Conservation (phyloP, 2,797 vertebrate species). For the Fistularia commersonii region DNA sequence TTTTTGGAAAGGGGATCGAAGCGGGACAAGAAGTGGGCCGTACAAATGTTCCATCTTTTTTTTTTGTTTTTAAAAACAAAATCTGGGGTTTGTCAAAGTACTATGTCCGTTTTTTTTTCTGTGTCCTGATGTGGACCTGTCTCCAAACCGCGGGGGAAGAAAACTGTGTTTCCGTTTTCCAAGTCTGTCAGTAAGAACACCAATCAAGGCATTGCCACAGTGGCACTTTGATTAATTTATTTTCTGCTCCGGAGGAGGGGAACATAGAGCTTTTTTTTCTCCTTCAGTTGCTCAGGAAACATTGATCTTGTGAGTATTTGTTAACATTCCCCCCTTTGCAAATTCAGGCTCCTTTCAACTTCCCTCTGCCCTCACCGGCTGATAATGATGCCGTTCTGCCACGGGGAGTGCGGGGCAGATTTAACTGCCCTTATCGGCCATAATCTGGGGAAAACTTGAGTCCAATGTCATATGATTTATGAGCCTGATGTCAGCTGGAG, state of each 20-base stretch:
- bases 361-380: neutral
- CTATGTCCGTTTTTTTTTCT: too few species aligned
- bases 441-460: too few species aligned
- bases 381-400: constrained; percentile 23
- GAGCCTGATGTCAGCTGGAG: too few species aligned
- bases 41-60: too few species aligned
- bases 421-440: too few species aligned
- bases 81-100: too few species aligned
- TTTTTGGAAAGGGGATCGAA: too few species aligned
- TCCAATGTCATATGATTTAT: too few species aligned
- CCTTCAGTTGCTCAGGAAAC: constrained; percentile 2
- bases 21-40: too few species aligned
- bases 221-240: constrained; percentile 17
- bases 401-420: neutral
- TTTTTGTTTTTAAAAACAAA: too few species aligned
- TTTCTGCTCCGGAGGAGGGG: constrained; percentile 19
- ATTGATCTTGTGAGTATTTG: constrained; percentile 1
- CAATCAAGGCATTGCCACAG: constrained; percentile 4
- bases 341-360: constrained; percentile 6
- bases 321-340: neutral
- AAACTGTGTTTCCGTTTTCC: constrained; percentile 9
- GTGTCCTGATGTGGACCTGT: neutral
- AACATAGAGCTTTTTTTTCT: constrained; percentile 8
- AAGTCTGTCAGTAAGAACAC: constrained; percentile 15
- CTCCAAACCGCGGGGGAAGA: constrained; percentile 10